phyloP scores from a whole-genome alignment of 2,888 invertebrate species.

The Hyles lineata region DNA sequence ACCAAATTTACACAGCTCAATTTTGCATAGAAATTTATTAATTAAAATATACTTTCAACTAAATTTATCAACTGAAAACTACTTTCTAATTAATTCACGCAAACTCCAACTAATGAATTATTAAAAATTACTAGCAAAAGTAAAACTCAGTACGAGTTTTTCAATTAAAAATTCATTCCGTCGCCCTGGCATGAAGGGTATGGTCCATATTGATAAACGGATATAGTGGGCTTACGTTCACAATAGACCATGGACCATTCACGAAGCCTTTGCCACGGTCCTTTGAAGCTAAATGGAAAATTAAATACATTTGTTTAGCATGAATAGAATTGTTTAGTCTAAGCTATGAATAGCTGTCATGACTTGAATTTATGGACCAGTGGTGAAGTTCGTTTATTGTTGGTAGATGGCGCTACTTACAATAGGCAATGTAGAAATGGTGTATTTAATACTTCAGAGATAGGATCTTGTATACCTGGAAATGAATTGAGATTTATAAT shows the following conservation, averaged over 20 bases:
- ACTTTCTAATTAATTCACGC: no score
- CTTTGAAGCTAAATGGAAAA: neutral
- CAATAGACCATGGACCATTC: slow-evolving; percentile 17
- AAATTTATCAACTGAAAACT: no score
- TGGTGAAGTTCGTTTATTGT: neutral
- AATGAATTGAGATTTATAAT: no score
- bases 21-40: no score
- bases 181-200: neutral
- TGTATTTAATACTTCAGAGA: neutral
- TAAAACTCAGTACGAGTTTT: neutral
- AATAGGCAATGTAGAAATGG: neutral
- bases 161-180: slow-evolving; percentile 1
- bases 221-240: slow-evolving; percentile 3
- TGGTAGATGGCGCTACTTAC: neutral
- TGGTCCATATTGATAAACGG: slow-evolving; percentile 14
- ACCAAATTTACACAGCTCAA: no score
- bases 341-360: neutral
- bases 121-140: neutral
- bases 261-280: slow-evolving; percentile 1
- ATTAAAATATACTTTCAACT: no score
- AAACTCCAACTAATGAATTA: neutral
- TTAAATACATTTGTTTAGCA: slow-evolving; percentile 6
- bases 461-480: neutral
- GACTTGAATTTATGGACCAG: slow-evolving; percentile 4
- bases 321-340: slow-evolving; percentile 15